Conservation (phyloP, 2,888 invertebrate species). For the Dynastes hyllus region DNA sequence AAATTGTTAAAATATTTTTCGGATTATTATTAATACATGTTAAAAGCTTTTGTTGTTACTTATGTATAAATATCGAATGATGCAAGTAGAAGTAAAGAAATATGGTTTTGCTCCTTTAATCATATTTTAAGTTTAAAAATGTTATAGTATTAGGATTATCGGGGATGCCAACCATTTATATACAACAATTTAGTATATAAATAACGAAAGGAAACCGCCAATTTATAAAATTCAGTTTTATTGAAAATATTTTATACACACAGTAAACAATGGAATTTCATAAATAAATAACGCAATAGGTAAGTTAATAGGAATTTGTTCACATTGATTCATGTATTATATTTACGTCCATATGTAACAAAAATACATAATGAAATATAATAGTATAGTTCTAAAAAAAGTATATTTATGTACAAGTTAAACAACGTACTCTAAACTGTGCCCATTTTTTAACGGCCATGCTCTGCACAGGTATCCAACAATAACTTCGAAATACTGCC, state of each 20-base stretch:
- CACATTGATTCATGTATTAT: conserved; percentile 14
- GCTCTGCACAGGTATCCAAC: conserved; percentile 33
- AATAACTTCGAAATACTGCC: not conserved
- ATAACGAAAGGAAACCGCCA: not conserved
- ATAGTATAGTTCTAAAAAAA: not conserved
- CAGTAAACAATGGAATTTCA: conserved; percentile 30
- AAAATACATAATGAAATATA: not conserved
- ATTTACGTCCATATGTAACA: not conserved
- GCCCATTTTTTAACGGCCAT: not conserved
- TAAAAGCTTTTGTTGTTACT: too few species aligned
- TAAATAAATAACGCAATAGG: conserved; percentile 39
- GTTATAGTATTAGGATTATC: too few species aligned
- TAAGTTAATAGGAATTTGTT: conserved; percentile 8
- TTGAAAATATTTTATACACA: conserved; percentile 34
- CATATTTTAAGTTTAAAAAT: too few species aligned
- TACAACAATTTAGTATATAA: too few species aligned
- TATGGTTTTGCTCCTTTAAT: too few species aligned
- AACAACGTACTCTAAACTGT: conserved; percentile 1
- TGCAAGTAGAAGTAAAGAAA: too few species aligned
- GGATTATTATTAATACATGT: too few species aligned
- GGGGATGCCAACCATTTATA: too few species aligned
- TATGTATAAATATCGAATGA: too few species aligned
- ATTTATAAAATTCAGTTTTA: conserved; percentile 30
- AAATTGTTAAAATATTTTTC: too few species aligned
- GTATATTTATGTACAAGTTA: conserved; percentile 32